Percentiles rank a stretch among this genome's conserved stretches.
Evolutionary conservation across 2,113 vertebrate genomes (phyloP).

Genomic region (Sylvia atricapilla): DNA sequence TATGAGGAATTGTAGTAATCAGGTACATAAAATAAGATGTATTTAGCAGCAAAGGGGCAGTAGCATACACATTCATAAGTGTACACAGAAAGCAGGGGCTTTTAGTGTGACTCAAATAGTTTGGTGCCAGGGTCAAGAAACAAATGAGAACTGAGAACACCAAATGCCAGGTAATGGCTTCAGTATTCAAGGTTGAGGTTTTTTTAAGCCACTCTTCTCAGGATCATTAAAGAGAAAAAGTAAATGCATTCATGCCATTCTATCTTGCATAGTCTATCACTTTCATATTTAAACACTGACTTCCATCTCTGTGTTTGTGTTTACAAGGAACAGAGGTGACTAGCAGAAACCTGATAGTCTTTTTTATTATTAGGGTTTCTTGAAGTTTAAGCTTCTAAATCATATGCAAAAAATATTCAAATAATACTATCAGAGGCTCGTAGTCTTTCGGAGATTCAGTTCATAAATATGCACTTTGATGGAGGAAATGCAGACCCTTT

Average conservation of each 20-base stretch:
- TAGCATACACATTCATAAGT: fast-evolving
- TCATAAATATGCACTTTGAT: slow-evolving; percentile 75
- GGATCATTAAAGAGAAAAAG: slow-evolving; percentile 26
- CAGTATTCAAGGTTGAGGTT: background rate
- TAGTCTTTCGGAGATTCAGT: slow-evolving; percentile 37
- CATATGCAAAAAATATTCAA: slow-evolving; percentile 65
- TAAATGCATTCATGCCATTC: slow-evolving; percentile 16
- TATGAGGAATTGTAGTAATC: background rate
- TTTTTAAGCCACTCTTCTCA: background rate
- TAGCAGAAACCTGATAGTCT: slow-evolving; percentile 15
- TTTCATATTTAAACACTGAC: slow-evolving; percentile 26
- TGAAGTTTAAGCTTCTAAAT: slow-evolving; percentile 55
- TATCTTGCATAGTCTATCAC: background rate
- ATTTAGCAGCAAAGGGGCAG: background rate
- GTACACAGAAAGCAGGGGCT: background rate
- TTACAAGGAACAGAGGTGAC: slow-evolving; percentile 13
- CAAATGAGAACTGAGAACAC: background rate
- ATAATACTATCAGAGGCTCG: slow-evolving; percentile 58
- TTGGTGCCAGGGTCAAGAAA: background rate
- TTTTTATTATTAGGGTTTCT: slow-evolving; percentile 38
- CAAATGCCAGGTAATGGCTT: background rate
- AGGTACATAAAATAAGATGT: background rate
- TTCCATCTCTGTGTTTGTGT: slow-evolving; percentile 30
- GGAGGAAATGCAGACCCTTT: slow-evolving; percentile 60
- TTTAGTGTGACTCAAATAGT: background rate